phyloP scores from a whole-genome alignment of 2,113 vertebrate species.

The Stigmatopora argus region DNA sequence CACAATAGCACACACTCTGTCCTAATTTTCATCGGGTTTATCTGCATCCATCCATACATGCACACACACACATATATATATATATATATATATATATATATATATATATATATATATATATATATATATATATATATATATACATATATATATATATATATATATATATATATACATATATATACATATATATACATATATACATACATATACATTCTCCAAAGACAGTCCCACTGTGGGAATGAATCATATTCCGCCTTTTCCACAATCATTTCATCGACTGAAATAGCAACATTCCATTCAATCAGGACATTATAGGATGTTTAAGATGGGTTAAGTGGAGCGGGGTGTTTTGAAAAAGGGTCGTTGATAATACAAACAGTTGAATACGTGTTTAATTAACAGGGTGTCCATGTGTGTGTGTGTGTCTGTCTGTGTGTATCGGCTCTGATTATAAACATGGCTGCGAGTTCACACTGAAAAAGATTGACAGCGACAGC shows the following conservation, averaged over 20 bases:
- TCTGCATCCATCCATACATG: neutral
- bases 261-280: constrained; percentile 40
- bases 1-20: neutral
- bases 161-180: too few relatives aligned
- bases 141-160: too few relatives aligned
- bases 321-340: constrained; percentile 47
- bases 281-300: constrained; percentile 36
- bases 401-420: constrained; percentile 22
- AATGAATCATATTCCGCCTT: constrained; percentile 32
- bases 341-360: constrained; percentile 30
- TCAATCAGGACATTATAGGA: constrained; percentile 42
- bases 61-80: too few relatives aligned
- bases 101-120: too few relatives aligned
- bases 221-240: constrained; percentile 1
- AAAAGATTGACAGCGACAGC: constrained; percentile 44
- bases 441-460: constrained; percentile 59
- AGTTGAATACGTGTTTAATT: constrained; percentile 57
- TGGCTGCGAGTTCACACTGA: constrained; percentile 38
- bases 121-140: too few relatives aligned
- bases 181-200: neutral
- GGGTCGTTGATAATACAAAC: constrained; percentile 64
- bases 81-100: too few relatives aligned
- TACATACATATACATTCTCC: neutral
- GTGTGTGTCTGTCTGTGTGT: constrained; percentile 46
- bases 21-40: constrained; percentile 3